A percentile compares a stretch with the other conserved stretches of the same genome.
Evolutionary conservation across 2,888 invertebrate species (phyloP).

Genomic region (Eulithis testata): DNA sequence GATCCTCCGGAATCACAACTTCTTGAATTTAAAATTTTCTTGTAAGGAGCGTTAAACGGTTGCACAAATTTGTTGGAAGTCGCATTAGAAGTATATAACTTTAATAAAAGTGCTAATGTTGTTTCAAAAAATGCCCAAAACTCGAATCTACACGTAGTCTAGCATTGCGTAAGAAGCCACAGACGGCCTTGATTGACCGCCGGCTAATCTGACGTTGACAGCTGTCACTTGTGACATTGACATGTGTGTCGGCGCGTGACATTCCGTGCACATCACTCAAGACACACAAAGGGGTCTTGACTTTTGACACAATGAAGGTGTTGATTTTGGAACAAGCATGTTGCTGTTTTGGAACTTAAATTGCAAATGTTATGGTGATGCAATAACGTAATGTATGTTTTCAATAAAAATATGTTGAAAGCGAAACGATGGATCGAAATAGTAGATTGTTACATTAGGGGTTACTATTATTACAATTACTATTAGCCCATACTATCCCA

Average conservation of each 20-base stretch:
- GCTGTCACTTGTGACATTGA: constrained; percentile 31
- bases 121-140: no score
- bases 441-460: no score
- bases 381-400: background rate
- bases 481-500: no score
- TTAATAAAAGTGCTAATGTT: no score
- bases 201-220: constrained; percentile 31
- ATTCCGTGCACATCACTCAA: constrained; percentile 26
- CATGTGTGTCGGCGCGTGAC: constrained; percentile 28
- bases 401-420: background rate
- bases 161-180: constrained; percentile 1
- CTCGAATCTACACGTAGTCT: no score
- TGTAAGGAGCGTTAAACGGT: no score
- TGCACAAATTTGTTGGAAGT: no score
- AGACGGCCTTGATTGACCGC: constrained; percentile 21
- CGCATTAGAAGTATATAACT: no score
- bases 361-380: constrained; percentile 2
- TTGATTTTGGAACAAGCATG: constrained; percentile 5
- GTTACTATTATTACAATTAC: no score
- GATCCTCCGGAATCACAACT: no score
- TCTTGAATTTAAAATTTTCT: no score
- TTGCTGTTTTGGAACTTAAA: background rate
- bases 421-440: background rate
- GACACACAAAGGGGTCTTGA: constrained; percentile 10
- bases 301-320: constrained; percentile 1